These are phyloP conservation scores for Leguminivora glycinivorella DNA, from an alignment of 1,140 invertebrate species.

Conservation along the genomic window DNA sequence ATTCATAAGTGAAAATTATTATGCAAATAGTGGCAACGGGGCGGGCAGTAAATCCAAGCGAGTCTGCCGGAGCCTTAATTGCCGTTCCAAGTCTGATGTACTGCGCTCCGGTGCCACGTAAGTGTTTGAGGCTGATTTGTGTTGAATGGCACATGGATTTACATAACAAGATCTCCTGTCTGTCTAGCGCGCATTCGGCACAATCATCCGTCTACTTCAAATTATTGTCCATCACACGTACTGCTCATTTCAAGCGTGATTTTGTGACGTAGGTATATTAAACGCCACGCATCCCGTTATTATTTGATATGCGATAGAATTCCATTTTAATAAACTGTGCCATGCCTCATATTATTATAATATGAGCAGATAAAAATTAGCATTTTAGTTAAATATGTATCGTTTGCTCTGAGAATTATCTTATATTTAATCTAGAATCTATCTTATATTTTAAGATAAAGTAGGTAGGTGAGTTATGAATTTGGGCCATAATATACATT, in stretches of 20 bases:
- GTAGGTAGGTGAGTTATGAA: too few species aligned
- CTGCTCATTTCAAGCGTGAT: not conserved
- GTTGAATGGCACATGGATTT: conserved; percentile 40
- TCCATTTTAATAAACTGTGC: conserved; percentile 66
- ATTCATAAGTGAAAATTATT: conserved; percentile 79
- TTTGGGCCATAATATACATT: too few species aligned
- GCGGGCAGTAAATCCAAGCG: conserved; percentile 55
- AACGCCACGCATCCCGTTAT: conserved; percentile 32
- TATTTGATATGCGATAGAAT: conserved; percentile 62
- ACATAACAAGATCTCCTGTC: conserved; percentile 40
- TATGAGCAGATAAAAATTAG: not conserved
- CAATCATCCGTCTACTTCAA: conserved; percentile 18
- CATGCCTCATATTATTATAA: not conserved
- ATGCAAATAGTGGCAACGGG: conserved; percentile 72
- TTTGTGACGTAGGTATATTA: not conserved
- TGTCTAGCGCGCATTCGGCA: conserved; percentile 17
- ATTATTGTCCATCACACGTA: conserved; percentile 18
- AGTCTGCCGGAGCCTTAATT: conserved; percentile 59
- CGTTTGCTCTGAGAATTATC: too few species aligned
- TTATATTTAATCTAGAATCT: too few species aligned
- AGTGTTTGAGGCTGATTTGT: conserved; percentile 40
- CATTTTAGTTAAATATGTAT: not conserved
- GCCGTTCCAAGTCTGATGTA: conserved; percentile 52
- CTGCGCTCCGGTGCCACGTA: conserved; percentile 30
- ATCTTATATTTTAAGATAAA: too few species aligned